Conservation (phyloP, 2,888 invertebrate species). For the Stictocephala bisonia region DNA sequence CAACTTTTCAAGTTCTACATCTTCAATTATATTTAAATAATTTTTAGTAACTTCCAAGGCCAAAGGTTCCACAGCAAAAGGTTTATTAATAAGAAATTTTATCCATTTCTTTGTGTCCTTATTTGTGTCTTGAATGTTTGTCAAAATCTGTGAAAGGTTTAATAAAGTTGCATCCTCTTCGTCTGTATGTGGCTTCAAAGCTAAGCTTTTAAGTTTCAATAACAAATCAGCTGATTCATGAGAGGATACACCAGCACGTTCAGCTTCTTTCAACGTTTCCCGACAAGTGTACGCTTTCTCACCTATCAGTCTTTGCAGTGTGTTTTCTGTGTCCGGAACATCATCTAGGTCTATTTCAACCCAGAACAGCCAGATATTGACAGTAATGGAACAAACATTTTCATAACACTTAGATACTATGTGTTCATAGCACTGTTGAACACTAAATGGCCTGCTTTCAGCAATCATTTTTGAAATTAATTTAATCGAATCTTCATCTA, state of each 20-base stretch:
- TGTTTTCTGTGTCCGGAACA: conserved; percentile 34
- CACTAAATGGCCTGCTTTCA: neutral
- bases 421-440: conserved; percentile 31
- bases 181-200: conserved; percentile 19
- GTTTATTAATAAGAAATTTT: neutral
- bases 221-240: conserved; percentile 12
- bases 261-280: conserved; percentile 9
- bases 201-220: conserved; percentile 9
- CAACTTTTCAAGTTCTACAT: neutral
- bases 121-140: conserved; percentile 22
- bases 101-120: conserved; percentile 22
- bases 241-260: conserved; percentile 6
- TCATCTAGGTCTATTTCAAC: conserved; percentile 27
- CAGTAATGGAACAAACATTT: conserved; percentile 16
- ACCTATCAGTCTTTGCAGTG: conserved; percentile 28
- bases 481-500: neutral
- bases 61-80: neutral
- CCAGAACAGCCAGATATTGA: conserved; percentile 35
- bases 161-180: neutral
- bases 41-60: neutral
- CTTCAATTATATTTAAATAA: neutral
- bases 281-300: conserved; percentile 37
- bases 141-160: neutral
- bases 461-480: neutral
- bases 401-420: conserved; percentile 28